Base-by-base conservation (phyloP, 2,113 vertebrate genomes). In the Crotalus tigris region DNA sequence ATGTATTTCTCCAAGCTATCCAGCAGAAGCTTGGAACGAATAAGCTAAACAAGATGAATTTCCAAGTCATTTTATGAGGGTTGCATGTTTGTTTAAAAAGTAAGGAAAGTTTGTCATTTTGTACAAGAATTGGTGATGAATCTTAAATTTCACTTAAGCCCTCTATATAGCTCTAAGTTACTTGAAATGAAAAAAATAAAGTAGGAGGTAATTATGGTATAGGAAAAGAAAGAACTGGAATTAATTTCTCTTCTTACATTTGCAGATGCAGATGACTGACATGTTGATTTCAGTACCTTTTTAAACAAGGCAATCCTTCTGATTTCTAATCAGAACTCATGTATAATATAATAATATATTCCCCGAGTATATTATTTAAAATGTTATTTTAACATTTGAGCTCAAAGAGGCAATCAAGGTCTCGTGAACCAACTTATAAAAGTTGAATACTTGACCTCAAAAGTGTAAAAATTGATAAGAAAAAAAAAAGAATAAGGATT, bases 11-110 rank as follows among this genome's bases (percentile, higher is more conserved):
- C 89, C 93, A 93, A 95, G 93, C 81, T 93, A 96, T 95, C 96
- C 94, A 96, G 95, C 94, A 97, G 95, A 97, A 96, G 96, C 95
- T 92, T 94, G 95, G 96, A 97, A 95, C 94, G 94, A 97, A 95
- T 94, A 97, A 97, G 95, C 96, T 92, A 96, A 98, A 97, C 96
- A 97, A 96, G 93, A 94, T 94, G 96, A 96, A 97, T 97, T 97
- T 97, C 97, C 96, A 96, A 96, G 92, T 94, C 95, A 97, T 97
- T 97, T 94, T 96, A 97, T 95, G 96, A 96, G 93, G 95, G 94
- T 93, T 85, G 91, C 75, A 57, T 95, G 95, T 97, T 97, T 97
- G 97, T 96, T 97, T 97, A 97, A 96, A 95, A 94, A 97, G 96
- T 96, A 96, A 95, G 93, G 94, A 92, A 91, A 95, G 93, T 96